Conservation (phyloP, 2,113 vertebrate genomes). For the Variabilichromis moorii region DNA sequence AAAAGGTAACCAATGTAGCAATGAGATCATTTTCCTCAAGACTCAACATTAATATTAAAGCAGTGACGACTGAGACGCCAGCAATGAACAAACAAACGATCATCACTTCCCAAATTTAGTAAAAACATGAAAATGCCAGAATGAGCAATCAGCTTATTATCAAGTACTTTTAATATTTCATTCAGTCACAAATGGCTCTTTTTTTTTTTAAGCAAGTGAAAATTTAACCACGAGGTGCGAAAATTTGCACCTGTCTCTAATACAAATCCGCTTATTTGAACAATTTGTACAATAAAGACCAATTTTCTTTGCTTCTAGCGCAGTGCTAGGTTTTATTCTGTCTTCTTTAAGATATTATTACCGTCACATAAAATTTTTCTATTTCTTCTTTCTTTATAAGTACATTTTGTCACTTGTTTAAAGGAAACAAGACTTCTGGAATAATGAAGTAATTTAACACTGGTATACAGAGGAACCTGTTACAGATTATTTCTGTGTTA, state of each 20-base stretch:
- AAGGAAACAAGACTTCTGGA: background rate
- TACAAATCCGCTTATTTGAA: background rate
- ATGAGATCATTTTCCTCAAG: background rate
- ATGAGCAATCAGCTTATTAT: background rate
- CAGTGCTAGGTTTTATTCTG: background rate
- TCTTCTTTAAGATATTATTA: background rate
- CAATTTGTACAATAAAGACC: background rate
- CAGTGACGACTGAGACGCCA: background rate
- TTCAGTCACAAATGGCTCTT: background rate
- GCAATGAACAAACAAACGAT: background rate
- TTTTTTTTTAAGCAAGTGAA: background rate
- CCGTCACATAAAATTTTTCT: background rate
- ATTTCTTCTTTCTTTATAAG: background rate
- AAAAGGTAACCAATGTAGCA: background rate
- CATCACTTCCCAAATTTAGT: background rate
- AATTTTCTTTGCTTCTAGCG: background rate
- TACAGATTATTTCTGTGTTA: background rate
- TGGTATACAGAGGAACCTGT: background rate
- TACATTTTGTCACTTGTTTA: background rate
- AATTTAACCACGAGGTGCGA: background rate
- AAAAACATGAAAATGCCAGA: background rate
- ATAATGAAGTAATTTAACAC: background rate
- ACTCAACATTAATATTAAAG: slow-evolving; percentile 7
- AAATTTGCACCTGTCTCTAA: background rate
- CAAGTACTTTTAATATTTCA: background rate